Base-by-base conservation (phyloP, 2,797 vertebrate genomes). In the Sciaenops ocellatus region DNA sequence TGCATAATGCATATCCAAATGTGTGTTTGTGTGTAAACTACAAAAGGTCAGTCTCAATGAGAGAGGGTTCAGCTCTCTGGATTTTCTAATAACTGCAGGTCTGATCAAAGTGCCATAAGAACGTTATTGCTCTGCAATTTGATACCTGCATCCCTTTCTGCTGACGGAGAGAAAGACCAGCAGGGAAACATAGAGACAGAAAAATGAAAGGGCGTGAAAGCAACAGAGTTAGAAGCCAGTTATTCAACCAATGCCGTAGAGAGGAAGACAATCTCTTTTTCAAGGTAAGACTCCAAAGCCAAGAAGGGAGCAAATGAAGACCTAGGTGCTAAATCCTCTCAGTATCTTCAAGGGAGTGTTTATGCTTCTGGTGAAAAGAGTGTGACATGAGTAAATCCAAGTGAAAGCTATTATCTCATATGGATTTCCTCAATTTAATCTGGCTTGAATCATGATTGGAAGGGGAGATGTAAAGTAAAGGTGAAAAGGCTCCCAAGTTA, bases 91-190 rank as follows among this genome's bases (percentile, higher is more conserved):
- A 89, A 85, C 68, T 59, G 65, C 54, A 0, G 46, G 38, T 85
- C 75, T 34, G 87, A 85, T 85, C 88, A 86, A 91, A 90, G 85
- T 57, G 79, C 78, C 60, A 44, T 76, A 60, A 78, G 79, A 86
- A 74, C 51, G 75, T 89, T 86, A 87, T 89, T 88, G 87, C 86
- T 75, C 84, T 78, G 83, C 84, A 90, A 69, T 88, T 89, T 86
- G 83, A 89, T 84, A 68, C 51, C 69, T 18, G 56, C 76, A 55
- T 79, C 67, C 15, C 51, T 90, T 91, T 89, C 73, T 82, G 91
- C 91, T 93, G 92, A 93, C 80, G 13, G 75, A 69, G 62, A 80
- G 72, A 78, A 85, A 84, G 71, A 5, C 6, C 12, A 1, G 42
- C 57, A 2, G 70, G 28, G 72, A 47, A 13, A 63, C 66, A 80